These are phyloP conservation scores for Elaphurus davidianus DNA, from an alignment of 2,113 vertebrate genomes.

Conservation along the genomic window DNA sequence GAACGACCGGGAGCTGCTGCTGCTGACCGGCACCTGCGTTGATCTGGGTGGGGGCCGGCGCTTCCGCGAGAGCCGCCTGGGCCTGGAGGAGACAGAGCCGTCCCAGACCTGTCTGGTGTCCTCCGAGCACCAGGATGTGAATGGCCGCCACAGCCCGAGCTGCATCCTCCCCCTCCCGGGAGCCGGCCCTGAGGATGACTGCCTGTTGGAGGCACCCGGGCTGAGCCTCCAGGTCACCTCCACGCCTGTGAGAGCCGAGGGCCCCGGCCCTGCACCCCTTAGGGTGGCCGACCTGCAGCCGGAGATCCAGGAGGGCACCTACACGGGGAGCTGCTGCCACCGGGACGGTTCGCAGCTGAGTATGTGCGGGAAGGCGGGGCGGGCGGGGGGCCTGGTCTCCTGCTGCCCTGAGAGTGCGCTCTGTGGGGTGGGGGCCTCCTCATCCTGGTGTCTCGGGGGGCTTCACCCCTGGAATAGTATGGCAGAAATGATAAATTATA, in stretches of 20 bases:
- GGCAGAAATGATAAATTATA: neutral
- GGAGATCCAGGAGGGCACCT: constrained; percentile 85
- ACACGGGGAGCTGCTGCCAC: constrained; percentile 87
- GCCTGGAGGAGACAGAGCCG: neutral
- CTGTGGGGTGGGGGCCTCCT: neutral
- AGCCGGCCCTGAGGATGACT: neutral
- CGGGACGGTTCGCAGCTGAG: constrained; percentile 89
- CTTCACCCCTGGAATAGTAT: neutral
- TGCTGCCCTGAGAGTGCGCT: neutral
- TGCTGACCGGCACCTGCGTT: constrained; percentile 12
- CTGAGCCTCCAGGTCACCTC: constrained; percentile 84
- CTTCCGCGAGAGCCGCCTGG: neutral
- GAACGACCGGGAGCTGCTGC: constrained; percentile 22
- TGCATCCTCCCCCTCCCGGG: neutral
- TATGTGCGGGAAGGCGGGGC: constrained; percentile 66
- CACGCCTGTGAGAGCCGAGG: constrained; percentile 82
- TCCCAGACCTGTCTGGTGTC: neutral
- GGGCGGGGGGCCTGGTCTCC: neutral
- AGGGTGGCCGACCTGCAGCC: neutral
- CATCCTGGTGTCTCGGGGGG: too few relatives aligned
- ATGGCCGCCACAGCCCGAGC: neutral
- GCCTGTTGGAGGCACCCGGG: neutral
- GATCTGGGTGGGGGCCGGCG: neutral
- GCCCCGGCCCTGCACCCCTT: neutral
- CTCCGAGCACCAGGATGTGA: neutral